These are phyloP conservation scores for Drosophila eohydei DNA, from an alignment of 2,888 invertebrate genomes.

Conservation along the genomic window DNA sequence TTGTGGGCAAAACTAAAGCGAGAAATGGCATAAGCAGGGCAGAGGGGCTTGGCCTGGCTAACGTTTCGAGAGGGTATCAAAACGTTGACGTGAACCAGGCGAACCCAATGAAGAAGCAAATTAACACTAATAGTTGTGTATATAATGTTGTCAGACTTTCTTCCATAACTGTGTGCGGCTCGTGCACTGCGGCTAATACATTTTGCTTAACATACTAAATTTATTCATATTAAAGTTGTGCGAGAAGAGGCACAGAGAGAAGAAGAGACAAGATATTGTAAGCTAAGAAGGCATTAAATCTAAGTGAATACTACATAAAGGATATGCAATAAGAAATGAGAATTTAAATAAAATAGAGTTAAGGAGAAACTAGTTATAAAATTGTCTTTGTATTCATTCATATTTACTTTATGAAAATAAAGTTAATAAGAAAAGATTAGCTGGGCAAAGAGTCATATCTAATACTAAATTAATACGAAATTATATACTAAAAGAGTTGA, in stretches of 20 bases:
- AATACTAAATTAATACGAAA: no score
- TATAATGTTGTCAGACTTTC: not conserved
- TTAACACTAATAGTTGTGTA: slow-evolving; percentile 23
- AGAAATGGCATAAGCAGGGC: not conserved
- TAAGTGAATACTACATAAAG: no score
- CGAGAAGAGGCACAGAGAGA: not conserved
- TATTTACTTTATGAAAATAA: no score
- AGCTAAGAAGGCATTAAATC: no score
- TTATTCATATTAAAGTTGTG: not conserved
- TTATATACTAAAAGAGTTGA: no score
- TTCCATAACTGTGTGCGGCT: slow-evolving; percentile 2
- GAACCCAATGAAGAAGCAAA: slow-evolving; percentile 27
- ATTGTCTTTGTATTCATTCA: not conserved
- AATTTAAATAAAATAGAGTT: not conserved
- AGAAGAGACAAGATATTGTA: not conserved
- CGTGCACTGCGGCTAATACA: not conserved
- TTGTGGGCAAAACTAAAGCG: slow-evolving; percentile 19
- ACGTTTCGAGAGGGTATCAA: slow-evolving; percentile 33
- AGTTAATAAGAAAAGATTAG: no score
- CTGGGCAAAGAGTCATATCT: no score
- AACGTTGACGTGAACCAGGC: slow-evolving; percentile 13
- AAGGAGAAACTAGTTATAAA: not conserved
- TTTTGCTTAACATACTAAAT: not conserved
- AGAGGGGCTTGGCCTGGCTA: not conserved
- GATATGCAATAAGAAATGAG: not conserved